phyloP scores from a whole-genome alignment of 2,888 invertebrate species.

The Eilema caniola region DNA sequence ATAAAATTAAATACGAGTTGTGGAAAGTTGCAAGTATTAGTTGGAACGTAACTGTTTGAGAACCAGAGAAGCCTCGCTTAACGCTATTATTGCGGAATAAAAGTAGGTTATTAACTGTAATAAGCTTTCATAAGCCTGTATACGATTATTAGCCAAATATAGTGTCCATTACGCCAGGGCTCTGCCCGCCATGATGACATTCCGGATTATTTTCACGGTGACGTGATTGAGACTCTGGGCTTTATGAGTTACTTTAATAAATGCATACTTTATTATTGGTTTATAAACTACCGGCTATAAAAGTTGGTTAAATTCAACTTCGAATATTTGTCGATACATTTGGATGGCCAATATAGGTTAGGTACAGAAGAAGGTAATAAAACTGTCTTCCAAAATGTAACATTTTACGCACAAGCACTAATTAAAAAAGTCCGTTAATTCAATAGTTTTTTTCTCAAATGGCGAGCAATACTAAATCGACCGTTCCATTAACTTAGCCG shows the following conservation, averaged over 20 bases:
- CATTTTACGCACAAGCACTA: too few species aligned
- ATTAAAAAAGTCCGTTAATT: background rate
- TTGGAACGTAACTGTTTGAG: slow-evolving; percentile 32
- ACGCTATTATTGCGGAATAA: slow-evolving; percentile 54
- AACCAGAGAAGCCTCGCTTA: slow-evolving; percentile 44
- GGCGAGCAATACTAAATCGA: background rate
- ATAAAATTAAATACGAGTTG: too few species aligned
- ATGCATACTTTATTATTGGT: background rate
- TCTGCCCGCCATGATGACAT: slow-evolving; percentile 29
- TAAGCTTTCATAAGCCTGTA: slow-evolving; percentile 50
- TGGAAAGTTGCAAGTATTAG: background rate
- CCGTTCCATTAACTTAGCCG: too few species aligned
- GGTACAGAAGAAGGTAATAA: too few species aligned
- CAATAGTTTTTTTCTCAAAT: background rate
- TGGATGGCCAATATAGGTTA: too few species aligned
- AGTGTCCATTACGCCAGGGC: slow-evolving; percentile 29
- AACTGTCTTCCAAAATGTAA: too few species aligned
- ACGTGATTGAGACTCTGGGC: slow-evolving; percentile 5
- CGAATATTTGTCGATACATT: too few species aligned
- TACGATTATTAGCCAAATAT: slow-evolving; percentile 41
- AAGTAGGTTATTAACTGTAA: slow-evolving; percentile 54
- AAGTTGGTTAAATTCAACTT: too few species aligned
- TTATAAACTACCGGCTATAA: too few species aligned
- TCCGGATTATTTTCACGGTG: slow-evolving; percentile 33
- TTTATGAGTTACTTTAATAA: background rate